Evolutionary conservation across 2,113 vertebrate species (phyloP).

Genomic region (Gila orcuttii): DNA sequence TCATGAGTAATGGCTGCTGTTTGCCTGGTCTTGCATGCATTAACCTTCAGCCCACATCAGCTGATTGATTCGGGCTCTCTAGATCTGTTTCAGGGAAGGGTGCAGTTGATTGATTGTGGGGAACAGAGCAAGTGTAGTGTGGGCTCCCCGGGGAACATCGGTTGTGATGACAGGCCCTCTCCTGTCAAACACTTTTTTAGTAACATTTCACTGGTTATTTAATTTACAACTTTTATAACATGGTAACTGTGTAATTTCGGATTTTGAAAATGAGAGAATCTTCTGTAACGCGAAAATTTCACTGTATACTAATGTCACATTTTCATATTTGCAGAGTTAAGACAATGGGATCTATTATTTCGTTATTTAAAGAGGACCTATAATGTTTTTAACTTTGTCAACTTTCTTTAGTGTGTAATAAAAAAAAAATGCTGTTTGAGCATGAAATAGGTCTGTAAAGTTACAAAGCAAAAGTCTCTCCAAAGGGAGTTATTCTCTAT

Average conservation of each 20-base stretch:
- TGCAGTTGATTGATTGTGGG: slow-evolving; percentile 24
- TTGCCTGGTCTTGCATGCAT: slow-evolving; percentile 57
- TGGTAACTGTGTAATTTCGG: neutral
- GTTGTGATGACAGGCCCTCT: neutral
- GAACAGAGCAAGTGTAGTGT: neutral
- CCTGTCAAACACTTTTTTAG: neutral
- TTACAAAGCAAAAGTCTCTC: too few species aligned
- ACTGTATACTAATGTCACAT: neutral
- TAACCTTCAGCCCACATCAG: slow-evolving; percentile 70
- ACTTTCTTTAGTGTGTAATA: too few species aligned
- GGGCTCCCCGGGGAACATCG: slow-evolving; percentile 5
- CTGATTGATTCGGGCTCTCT: slow-evolving; percentile 65
- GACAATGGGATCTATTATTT: neutral
- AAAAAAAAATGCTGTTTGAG: too few species aligned
- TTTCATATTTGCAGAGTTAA: neutral
- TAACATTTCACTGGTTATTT: neutral
- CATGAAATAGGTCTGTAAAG: too few species aligned
- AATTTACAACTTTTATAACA: neutral
- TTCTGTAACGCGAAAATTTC: neutral
- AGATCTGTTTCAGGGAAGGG: slow-evolving; percentile 28
- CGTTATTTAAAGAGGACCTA: too few species aligned
- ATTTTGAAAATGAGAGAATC: neutral
- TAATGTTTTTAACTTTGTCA: too few species aligned
- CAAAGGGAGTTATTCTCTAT: too few species aligned
- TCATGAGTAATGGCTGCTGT: slow-evolving; percentile 38